Evolutionary conservation across 2,888 invertebrate genomes (phyloP).

Genomic region (Ommatoiulus sabulosus): DNA sequence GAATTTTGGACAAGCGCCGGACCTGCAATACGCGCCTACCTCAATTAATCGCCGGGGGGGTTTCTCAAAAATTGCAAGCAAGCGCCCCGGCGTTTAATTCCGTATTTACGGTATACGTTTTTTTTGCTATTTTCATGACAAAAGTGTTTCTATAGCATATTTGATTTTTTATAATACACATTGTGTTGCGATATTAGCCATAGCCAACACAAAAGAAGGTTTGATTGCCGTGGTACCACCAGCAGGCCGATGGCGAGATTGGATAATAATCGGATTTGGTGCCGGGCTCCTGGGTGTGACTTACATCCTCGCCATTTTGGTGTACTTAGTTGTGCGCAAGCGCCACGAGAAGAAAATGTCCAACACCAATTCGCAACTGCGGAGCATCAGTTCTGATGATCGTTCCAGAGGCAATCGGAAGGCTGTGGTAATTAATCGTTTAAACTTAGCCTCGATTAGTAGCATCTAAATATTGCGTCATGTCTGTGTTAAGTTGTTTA

Average conservation of each 20-base stretch:
- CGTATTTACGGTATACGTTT: too few relatives aligned
- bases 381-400: not conserved
- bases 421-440: not conserved
- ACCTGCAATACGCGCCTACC: too few relatives aligned
- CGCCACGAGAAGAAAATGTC: constrained; percentile 5
- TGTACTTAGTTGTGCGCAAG: constrained; percentile 5
- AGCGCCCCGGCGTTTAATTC: too few relatives aligned
- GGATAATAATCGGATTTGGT: constrained; percentile 37
- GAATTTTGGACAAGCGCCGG: too few relatives aligned
- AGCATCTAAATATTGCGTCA: too few relatives aligned
- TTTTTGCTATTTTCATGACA: too few relatives aligned
- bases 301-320: constrained; percentile 50
- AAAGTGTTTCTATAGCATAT: too few relatives aligned
- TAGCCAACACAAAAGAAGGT: not conserved
- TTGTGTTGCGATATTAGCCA: not conserved
- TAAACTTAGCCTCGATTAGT: too few relatives aligned
- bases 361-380: not conserved
- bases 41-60: too few relatives aligned
- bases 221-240: not conserved
- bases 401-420: not conserved
- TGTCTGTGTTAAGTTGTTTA: too few relatives aligned
- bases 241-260: constrained; percentile 31
- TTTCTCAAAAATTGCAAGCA: too few relatives aligned
- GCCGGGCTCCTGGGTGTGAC: constrained; percentile 52
- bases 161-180: too few relatives aligned